A percentile compares a stretch with the other conserved stretches of the same genome.
These are phyloP conservation scores for Lophura nycthemera DNA, from an alignment of 2,113 vertebrate genomes.

Conservation along the genomic window DNA sequence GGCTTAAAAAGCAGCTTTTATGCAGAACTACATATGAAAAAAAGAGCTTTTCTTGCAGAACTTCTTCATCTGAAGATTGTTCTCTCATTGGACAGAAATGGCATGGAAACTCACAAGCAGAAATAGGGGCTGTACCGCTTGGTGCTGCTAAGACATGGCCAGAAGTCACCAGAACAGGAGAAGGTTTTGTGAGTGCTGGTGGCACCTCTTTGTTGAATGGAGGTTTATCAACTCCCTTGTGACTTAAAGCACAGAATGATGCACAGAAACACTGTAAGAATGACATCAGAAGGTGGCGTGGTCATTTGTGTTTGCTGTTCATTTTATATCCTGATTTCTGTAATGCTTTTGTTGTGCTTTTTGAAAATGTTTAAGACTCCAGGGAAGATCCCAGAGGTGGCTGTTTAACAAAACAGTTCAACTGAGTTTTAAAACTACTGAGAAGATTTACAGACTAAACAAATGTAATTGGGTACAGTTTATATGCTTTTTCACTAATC, in stretches of 20 bases:
- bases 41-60: neutral
- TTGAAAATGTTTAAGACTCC: constrained; percentile 5
- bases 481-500: constrained; percentile 33
- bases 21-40: neutral
- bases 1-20: neutral
- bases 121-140: neutral
- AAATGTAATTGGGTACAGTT: constrained; percentile 23
- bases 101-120: neutral
- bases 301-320: neutral
- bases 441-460: constrained; percentile 61
- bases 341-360: neutral
- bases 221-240: neutral
- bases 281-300: neutral
- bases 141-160: neutral
- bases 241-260: neutral
- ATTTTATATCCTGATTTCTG: neutral
- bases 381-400: constrained; percentile 6
- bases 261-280: neutral
- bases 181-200: neutral
- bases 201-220: neutral
- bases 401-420: constrained; percentile 49
- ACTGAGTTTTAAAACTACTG: constrained; percentile 29
- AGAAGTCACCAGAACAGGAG: neutral
- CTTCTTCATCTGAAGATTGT: neutral
- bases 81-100: neutral